Evolutionary conservation across 2,113 vertebrate genomes (phyloP).

Genomic region (Natator depressus): DNA sequence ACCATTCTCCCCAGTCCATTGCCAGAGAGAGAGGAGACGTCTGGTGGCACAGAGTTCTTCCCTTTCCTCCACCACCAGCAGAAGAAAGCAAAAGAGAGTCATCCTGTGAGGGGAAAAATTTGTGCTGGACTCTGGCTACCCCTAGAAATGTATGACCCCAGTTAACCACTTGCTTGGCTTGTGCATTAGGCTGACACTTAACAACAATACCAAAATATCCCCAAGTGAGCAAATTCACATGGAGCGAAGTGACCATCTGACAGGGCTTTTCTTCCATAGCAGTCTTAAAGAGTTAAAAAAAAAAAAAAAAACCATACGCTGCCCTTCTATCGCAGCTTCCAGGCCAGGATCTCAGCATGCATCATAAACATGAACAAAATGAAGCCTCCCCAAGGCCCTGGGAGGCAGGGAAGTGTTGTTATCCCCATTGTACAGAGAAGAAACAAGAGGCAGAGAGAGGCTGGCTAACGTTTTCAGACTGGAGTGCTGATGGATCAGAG

Average conservation of each 20-base stretch:
- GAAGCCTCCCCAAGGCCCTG: neutral
- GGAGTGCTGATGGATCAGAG: neutral
- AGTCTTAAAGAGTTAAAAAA: neutral
- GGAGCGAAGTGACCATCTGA: no score
- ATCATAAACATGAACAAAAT: neutral
- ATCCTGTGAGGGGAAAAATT: neutral
- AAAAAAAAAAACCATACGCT: neutral
- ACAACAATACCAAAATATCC: neutral
- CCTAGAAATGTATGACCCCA: conserved; percentile 1
- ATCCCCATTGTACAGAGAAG: neutral
- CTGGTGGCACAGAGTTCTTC: neutral
- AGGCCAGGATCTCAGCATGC: neutral
- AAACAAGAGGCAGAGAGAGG: neutral
- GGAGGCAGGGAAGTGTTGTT: neutral
- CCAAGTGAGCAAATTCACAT: neutral
- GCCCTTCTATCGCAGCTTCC: neutral
- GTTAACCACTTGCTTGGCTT: conserved; percentile 19
- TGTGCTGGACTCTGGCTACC: neutral
- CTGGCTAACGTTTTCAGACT: neutral
- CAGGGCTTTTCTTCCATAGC: neutral
- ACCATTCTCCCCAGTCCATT: neutral
- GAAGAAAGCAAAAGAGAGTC: neutral
- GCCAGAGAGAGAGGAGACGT: conserved; percentile 1
- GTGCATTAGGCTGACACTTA: neutral
- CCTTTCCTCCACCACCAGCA: neutral